Base-by-base conservation (phyloP, 2,797 vertebrate species). In the Tiaroga cobitis region DNA sequence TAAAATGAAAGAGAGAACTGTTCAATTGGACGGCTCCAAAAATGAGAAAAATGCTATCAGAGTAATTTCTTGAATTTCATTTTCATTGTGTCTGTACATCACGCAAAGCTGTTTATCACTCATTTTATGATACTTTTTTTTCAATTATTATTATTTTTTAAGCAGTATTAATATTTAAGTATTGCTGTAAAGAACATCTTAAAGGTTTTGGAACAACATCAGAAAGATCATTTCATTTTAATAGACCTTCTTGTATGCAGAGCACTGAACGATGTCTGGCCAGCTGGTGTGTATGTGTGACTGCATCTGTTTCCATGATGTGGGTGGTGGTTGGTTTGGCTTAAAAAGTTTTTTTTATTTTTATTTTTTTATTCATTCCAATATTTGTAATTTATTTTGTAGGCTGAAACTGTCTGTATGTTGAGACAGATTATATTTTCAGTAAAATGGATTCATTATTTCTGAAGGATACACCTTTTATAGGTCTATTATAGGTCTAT, bases 221-320 rank as follows among this genome's bases (percentile, higher is more conserved):
- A 76, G 6, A 74, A 29, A 10, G 19, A 24, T 51, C 11, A 37
- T 15, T 54, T 76, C 3, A 4, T 77, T 77, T 59, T n/a, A 43
- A 59, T 59, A 72, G 11, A 21, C n/a, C n/a, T 29, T 15, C 34
- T 74, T 81, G 46, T 68, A 26, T 59, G 18, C n/a, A 32, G 59
- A 76, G 46, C 19, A 41, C 16, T 68, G 78, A 81, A 67, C n/a
- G 29, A 75, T 85, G 46, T 80, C 32, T 41, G 49, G 13, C 32
- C 82, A 72, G 69, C 43, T 75, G 68, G 51, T 80, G 69, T 83
- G 41, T 75, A 11, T 74, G 56, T 84, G 63, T 78, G 34, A 56
- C 49, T n/a, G n/a, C 24, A 43, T 81, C 15, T 39, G 16, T 76
- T 76, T 76, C 74, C 37, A 61, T 82, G 37, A 61, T 73, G 68